phyloP scores from a whole-genome alignment of 2,113 vertebrate genomes.

The Entomyzon cyanotis region DNA sequence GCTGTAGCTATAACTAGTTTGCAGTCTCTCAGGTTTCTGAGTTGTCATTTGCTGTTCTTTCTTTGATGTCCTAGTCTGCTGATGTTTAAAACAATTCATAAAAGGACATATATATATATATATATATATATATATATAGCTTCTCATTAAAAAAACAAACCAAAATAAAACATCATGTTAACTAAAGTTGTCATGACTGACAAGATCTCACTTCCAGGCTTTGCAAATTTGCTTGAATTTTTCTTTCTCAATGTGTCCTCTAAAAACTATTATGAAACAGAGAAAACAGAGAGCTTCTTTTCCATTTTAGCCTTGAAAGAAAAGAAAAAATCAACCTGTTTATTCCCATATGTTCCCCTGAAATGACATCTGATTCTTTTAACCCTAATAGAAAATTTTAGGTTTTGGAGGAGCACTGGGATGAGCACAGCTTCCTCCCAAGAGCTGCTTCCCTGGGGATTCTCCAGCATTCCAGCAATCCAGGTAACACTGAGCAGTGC shows the following conservation, averaged over 20 bases:
- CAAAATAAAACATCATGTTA: background rate
- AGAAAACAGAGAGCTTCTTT: background rate
- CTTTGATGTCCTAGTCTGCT: background rate
- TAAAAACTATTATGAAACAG: background rate
- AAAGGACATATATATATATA: background rate
- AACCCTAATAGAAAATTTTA: background rate
- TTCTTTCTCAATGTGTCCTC: background rate
- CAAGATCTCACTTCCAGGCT: background rate
- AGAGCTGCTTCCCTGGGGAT: background rate
- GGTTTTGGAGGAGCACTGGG: background rate
- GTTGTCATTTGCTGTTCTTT: background rate
- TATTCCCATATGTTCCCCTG: background rate
- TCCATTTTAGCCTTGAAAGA: background rate
- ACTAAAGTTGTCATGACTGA: background rate
- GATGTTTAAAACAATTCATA: background rate
- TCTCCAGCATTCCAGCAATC: background rate
- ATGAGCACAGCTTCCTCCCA: background rate
- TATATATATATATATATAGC: background rate
- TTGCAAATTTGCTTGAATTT: background rate
- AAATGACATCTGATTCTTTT: background rate
- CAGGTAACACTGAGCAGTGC: fast-evolving
- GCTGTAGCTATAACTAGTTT: background rate
- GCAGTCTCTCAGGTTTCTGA: background rate
- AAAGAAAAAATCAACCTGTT: background rate
- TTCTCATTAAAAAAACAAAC: background rate